These are phyloP conservation scores for Ascaphus truei DNA, from an alignment of 2,113 vertebrate genomes.

Conservation along the genomic window DNA sequence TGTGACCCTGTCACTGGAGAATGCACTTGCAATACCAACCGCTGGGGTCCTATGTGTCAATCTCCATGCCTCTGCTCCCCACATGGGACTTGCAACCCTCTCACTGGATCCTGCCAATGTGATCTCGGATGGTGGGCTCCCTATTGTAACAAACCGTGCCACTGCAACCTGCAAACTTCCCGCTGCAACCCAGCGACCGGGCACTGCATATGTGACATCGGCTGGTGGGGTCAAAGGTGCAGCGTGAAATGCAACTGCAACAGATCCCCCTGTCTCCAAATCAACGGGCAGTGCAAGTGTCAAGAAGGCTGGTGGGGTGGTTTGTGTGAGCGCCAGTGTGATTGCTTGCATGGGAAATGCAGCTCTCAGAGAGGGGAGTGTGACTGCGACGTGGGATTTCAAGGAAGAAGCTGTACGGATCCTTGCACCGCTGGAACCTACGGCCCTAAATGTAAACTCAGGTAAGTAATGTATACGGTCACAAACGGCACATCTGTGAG, in stretches of 20 bases:
- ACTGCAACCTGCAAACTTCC: slow-evolving; percentile 56
- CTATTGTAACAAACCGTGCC: slow-evolving; percentile 70
- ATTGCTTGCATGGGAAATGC: slow-evolving; percentile 73
- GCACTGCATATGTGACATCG: slow-evolving; percentile 67
- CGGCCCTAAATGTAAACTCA: slow-evolving; percentile 66
- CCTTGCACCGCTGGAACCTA: slow-evolving; percentile 66
- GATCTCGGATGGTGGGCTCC: slow-evolving; percentile 79
- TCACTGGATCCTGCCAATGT: slow-evolving; percentile 74
- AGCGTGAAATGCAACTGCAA: slow-evolving; percentile 67
- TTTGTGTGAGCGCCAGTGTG: slow-evolving; percentile 66
- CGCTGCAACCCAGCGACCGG: slow-evolving; percentile 73
- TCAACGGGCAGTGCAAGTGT: slow-evolving; percentile 74
- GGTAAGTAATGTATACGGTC: slow-evolving; percentile 54
- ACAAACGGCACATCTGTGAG: too few species aligned
- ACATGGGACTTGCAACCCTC: slow-evolving; percentile 73
- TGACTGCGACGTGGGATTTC: slow-evolving; percentile 73
- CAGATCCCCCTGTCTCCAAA: slow-evolving; percentile 69
- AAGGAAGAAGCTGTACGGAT: slow-evolving; percentile 62
- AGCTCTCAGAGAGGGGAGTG: slow-evolving; percentile 60
- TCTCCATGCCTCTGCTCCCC: slow-evolving; percentile 67
- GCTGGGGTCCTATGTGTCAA: slow-evolving; percentile 81
- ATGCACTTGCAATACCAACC: slow-evolving; percentile 71
- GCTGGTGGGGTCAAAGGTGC: slow-evolving; percentile 82
- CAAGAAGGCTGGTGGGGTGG: slow-evolving; percentile 68
- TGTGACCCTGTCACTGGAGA: slow-evolving; percentile 72